Conservation (phyloP, 2,797 vertebrate genomes). For the Bryconaethiops microstoma region DNA sequence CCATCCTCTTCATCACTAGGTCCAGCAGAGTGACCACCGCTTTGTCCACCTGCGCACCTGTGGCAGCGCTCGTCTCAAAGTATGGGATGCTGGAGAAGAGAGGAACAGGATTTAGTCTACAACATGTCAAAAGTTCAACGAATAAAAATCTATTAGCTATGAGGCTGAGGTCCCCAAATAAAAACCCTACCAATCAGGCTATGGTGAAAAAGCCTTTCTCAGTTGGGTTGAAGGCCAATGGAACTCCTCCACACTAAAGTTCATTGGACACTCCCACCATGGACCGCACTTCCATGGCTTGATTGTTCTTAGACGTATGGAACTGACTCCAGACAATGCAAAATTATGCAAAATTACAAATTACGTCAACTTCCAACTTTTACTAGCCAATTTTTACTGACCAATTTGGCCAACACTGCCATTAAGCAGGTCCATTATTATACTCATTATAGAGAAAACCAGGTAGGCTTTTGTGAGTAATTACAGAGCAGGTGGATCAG, state of each 20-base stretch:
- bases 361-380: not conserved
- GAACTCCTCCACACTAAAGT: too few relatives aligned
- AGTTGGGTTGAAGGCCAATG: too few relatives aligned
- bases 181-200: too few relatives aligned
- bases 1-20: constrained; percentile 98
- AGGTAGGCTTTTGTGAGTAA: constrained; percentile 2
- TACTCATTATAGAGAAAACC: constrained; percentile 1
- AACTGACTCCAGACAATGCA: too few relatives aligned
- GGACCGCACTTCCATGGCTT: too few relatives aligned
- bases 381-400: not conserved
- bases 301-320: too few relatives aligned
- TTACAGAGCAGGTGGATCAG: constrained; percentile 7
- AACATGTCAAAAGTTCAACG: too few relatives aligned
- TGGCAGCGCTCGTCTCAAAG: constrained; percentile 94
- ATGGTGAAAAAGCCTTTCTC: too few relatives aligned
- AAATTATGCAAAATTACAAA: too few relatives aligned
- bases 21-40: constrained; percentile 90
- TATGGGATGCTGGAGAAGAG: constrained; percentile 85
- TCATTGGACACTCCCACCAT: too few relatives aligned
- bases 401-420: not conserved
- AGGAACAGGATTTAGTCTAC: not conserved
- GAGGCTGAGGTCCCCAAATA: too few relatives aligned
- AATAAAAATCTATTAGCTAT: too few relatives aligned
- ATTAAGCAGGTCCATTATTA: constrained; percentile 4
- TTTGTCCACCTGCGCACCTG: constrained; percentile 87